A percentile compares a stretch with the other conserved stretches of the same genome.
These are phyloP conservation scores for Pocillopora verrucosa DNA, from an alignment of 64 coral and sea anemone genomes.

Conservation along the genomic window DNA sequence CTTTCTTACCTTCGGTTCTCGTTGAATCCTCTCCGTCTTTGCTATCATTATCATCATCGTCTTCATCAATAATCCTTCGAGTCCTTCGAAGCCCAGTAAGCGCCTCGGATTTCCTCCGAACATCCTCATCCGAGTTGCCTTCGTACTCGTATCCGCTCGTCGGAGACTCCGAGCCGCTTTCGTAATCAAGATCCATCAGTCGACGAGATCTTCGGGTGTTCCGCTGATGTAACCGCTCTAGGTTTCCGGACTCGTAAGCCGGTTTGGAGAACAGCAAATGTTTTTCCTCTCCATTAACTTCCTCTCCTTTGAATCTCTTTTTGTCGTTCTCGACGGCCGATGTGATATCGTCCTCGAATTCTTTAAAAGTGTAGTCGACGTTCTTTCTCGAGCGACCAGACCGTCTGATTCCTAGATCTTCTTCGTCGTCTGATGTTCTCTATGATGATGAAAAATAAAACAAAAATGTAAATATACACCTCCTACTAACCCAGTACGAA, in stretches of 20 bases:
- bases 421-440: conserved; percentile 58
- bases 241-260: conserved; percentile 33
- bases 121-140: conserved; percentile 73
- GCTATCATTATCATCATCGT: conserved; percentile 18
- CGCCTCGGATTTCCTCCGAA: conserved; percentile 35
- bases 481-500: background rate
- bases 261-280: conserved; percentile 51
- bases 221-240: background rate
- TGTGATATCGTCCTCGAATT: conserved; percentile 96
- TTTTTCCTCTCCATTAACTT: conserved; percentile 52
- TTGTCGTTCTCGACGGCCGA: conserved; percentile 83
- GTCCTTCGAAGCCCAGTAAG: conserved; percentile 72
- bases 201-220: conserved; percentile 71
- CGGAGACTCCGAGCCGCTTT: conserved; percentile 82
- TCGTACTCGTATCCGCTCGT: conserved; percentile 77
- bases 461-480: background rate
- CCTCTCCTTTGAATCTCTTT: conserved; percentile 65
- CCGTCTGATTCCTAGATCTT: conserved; percentile 58
- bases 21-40: conserved; percentile 6
- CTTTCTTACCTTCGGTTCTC: background rate
- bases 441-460: background rate
- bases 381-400: conserved; percentile 90
- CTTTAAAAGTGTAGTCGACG: conserved; percentile 96
- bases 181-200: conserved; percentile 80
- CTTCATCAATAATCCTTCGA: conserved; percentile 65